These are phyloP conservation scores for Drosophila emarginata DNA, from an alignment of 2,888 invertebrate species.

Conservation along the genomic window DNA sequence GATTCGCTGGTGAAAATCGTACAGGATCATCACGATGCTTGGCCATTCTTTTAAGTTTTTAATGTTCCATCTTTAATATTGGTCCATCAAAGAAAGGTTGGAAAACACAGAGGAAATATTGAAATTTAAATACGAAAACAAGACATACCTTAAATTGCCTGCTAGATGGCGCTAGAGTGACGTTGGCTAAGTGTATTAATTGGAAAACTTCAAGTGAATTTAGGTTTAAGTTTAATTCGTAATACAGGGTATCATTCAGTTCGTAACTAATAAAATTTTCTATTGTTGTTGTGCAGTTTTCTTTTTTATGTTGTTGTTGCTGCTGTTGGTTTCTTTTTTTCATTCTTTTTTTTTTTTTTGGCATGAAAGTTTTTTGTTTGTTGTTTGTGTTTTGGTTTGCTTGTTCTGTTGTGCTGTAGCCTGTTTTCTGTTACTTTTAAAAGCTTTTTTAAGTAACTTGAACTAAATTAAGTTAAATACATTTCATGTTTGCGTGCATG, in stretches of 20 bases:
- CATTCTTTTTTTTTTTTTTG: slow-evolving; percentile 38
- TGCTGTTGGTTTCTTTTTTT: slow-evolving; percentile 23
- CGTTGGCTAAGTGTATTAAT: no score
- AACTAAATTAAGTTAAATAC: slow-evolving; percentile 73
- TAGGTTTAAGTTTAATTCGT: no score
- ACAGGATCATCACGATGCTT: no score
- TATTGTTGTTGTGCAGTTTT: slow-evolving; percentile 8
- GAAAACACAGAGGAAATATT: no score
- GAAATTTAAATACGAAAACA: no score
- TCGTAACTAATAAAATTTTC: background rate
- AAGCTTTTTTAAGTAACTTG: slow-evolving; percentile 75
- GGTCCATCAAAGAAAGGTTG: no score
- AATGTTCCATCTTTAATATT: no score
- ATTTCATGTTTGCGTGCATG: slow-evolving; percentile 39
- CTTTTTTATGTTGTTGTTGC: slow-evolving; percentile 20
- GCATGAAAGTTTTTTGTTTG: slow-evolving; percentile 29
- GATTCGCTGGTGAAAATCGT: no score
- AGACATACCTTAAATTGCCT: no score
- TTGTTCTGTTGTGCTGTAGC: slow-evolving; percentile 17
- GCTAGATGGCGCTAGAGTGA: no score
- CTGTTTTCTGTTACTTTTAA: slow-evolving; percentile 61
- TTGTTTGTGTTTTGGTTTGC: slow-evolving; percentile 23
- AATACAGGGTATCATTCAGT: background rate
- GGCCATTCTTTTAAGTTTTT: no score
- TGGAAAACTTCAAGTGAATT: no score